Evolutionary conservation across 2,797 vertebrate genomes (phyloP).

Genomic region (Gadopsis marmoratus): DNA sequence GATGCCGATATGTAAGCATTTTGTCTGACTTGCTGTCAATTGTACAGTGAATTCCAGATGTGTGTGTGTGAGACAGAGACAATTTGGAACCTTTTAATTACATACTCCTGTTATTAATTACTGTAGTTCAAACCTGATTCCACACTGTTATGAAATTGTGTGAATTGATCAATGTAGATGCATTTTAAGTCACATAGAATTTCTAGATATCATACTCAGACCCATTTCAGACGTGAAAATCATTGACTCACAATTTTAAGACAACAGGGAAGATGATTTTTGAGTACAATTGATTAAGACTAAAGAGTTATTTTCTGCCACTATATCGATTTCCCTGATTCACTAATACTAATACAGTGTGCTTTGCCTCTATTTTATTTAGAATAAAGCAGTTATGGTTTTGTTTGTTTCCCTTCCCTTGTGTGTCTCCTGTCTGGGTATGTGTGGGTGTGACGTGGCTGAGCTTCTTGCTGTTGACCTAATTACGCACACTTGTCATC

Average conservation of each 20-base stretch:
- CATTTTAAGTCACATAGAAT: background rate
- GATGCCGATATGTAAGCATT: background rate
- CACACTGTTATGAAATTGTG: background rate
- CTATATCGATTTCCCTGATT: background rate
- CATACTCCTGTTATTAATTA: background rate
- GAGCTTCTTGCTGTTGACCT: too few species aligned
- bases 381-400: background rate
- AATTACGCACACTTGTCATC: too few species aligned
- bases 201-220: background rate
- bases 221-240: background rate
- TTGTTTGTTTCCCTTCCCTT: too few species aligned
- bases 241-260: background rate
- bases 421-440: too few species aligned
- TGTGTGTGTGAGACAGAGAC: too few species aligned
- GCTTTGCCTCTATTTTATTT: background rate
- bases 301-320: background rate
- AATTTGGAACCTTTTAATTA: constrained; percentile 10
- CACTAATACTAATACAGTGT: background rate
- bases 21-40: constrained; percentile 10
- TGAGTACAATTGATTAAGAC: background rate
- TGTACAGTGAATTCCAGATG: constrained; percentile 12
- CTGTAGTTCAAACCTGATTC: background rate
- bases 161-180: background rate
- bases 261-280: background rate
- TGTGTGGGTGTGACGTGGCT: too few species aligned